Evolutionary conservation across 2,113 vertebrate species (phyloP).

Genomic region (Zapus hudsonius): DNA sequence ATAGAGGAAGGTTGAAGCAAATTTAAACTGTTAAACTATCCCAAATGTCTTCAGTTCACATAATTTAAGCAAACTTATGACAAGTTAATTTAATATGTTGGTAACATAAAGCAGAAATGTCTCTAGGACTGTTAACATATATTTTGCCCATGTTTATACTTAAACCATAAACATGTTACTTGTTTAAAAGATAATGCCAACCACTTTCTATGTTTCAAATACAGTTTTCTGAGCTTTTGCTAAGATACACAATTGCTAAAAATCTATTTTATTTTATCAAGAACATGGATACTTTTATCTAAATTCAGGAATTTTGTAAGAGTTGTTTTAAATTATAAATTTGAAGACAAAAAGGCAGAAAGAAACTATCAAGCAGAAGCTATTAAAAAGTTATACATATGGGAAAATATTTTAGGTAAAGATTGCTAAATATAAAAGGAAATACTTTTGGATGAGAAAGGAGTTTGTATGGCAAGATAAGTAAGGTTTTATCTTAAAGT

Average conservation of each 20-base stretch:
- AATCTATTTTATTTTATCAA: neutral
- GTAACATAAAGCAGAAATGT: too few relatives aligned
- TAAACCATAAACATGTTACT: neutral
- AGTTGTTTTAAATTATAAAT: neutral
- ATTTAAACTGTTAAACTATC: neutral
- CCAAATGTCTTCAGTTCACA: neutral
- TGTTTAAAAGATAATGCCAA: neutral
- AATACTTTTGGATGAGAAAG: neutral
- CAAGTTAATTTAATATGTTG: too few relatives aligned
- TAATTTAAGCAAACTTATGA: too few relatives aligned
- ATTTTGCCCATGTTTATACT: neutral
- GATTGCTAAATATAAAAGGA: neutral
- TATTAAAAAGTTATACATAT: neutral
- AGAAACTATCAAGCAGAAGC: neutral
- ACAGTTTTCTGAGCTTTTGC: neutral
- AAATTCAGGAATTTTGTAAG: neutral
- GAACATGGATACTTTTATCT: neutral
- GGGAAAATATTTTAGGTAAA: neutral
- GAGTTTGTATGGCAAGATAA: neutral
- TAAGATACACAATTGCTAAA: neutral
- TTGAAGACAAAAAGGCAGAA: neutral
- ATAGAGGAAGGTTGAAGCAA: neutral
- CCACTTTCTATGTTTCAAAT: neutral
- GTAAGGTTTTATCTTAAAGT: neutral
- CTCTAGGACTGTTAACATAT: too few relatives aligned